Percentiles rank a stretch among this genome's conserved stretches.
These are phyloP conservation scores for Heteropelma amictum DNA, from an alignment of 2,888 invertebrate species.

Conservation along the genomic window DNA sequence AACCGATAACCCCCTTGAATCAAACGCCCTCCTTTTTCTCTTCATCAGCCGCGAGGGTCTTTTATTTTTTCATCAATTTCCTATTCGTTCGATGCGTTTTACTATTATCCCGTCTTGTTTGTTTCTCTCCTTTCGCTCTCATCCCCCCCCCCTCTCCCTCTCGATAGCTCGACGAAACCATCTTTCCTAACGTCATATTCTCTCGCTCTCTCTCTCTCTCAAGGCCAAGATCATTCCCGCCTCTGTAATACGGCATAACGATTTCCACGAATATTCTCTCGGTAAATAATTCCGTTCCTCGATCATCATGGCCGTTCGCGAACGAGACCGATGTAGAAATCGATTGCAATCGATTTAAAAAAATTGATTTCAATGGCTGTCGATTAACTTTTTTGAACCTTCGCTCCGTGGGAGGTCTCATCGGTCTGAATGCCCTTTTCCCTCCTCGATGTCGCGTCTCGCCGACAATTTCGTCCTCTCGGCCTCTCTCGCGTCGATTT, in stretches of 20 bases:
- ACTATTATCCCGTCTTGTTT: background rate
- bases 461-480: constrained; percentile 10
- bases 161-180: constrained; percentile 22
- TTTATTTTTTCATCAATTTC: background rate
- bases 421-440: background rate
- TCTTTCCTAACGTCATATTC: no score
- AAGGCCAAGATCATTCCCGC: constrained; percentile 36
- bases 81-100: background rate
- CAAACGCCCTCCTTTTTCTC: background rate
- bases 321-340: constrained; percentile 19
- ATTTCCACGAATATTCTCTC: constrained; percentile 33
- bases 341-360: constrained; percentile 39
- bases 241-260: no score
- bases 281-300: constrained; percentile 10
- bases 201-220: constrained; percentile 12
- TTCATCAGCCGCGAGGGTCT: background rate
- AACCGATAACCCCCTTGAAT: constrained; percentile 26
- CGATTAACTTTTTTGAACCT: constrained; percentile 26
- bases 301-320: background rate
- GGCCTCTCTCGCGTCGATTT: background rate
- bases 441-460: background rate
- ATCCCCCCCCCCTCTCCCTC: background rate
- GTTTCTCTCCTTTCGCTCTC: background rate
- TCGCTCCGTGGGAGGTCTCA: constrained; percentile 23
- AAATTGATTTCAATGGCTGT: constrained; percentile 29